Base-by-base conservation (phyloP, 2,113 vertebrate genomes). In the Microtus richardsoni region DNA sequence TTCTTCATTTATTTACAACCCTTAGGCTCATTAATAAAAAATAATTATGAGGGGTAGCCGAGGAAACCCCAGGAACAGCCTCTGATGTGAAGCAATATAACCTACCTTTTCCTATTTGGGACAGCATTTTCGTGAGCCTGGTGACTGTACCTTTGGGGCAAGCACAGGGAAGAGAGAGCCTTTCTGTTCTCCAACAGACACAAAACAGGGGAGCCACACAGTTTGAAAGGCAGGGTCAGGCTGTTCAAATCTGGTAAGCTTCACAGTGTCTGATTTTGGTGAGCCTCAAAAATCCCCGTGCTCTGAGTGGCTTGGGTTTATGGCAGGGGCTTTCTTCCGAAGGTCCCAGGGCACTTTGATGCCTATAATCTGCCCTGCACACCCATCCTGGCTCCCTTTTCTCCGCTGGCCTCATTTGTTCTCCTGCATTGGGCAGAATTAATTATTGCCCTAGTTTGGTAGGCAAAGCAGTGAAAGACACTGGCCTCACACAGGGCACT, bases 361-460 rank as follows among this genome's bases (percentile, higher is more conserved):
- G 58, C 47, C 17, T 5, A 26, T 7, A 83, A 41, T 54, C 70
- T 86, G 60, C 36, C 17, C 1, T 8, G 33, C 1, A 19, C 9
- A 70, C 14, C 49, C 88, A 44, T 28, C 33, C 41, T 7, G 7
- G 85, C 44, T 93, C 3, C 80, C 89, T 96, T 77, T 96, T 88
- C 71, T 78, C 88, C 54, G 13, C 82, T 33, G 36, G 71, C 36
- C 64, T 95, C 75, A 91, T 68, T 62, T 82, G 52, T 82, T 97
- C 73, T 91, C 91, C 79, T 52, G 77, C 80, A 85, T 77, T 90
- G 87, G 84, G 89, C 93, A 97, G 88, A 88, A 90, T 80, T 73
- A 90, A 77, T 85, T 80, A 91, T 70, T 91, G 71, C 44, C 87
- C 88, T 95, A 71, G 91, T 86, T 95, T 83, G 85, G 93, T 7